These are phyloP conservation scores for Lichenostomus cassidix DNA, from an alignment of 2,113 vertebrate genomes.

Conservation along the genomic window DNA sequence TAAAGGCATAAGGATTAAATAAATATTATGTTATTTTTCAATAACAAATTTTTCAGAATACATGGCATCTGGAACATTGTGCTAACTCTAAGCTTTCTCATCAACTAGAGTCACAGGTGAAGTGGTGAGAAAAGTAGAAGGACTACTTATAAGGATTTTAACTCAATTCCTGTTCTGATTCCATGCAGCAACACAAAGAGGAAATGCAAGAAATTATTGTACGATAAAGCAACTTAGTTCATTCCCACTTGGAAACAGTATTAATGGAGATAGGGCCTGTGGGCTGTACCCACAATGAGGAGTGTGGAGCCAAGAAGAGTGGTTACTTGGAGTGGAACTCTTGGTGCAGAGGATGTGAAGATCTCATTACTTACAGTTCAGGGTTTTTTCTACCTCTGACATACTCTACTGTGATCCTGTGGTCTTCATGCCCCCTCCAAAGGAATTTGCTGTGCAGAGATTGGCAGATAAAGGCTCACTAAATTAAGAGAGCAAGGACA, in stretches of 20 bases:
- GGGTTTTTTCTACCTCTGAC: background rate
- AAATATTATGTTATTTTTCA: background rate
- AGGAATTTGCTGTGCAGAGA: background rate
- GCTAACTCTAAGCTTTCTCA: background rate
- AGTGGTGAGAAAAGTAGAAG: background rate
- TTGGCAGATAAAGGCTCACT: background rate
- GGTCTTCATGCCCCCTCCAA: background rate
- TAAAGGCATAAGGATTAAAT: background rate
- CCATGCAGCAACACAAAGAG: background rate
- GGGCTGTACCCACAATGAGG: background rate
- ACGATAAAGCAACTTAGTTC: background rate
- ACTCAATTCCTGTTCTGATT: background rate
- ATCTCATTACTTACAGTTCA: background rate
- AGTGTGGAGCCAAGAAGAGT: background rate
- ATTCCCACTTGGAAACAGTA: background rate
- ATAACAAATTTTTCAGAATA: background rate
- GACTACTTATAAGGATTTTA: background rate
- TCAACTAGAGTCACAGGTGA: background rate
- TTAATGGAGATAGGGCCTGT: background rate
- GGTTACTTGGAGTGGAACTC: background rate
- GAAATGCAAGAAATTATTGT: background rate
- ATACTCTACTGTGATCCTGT: background rate
- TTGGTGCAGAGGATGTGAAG: background rate
- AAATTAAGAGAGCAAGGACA: background rate
- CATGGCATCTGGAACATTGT: background rate